These are phyloP conservation scores for Chelonus formosanus DNA, from an alignment of 2,888 invertebrate species.

Conservation along the genomic window DNA sequence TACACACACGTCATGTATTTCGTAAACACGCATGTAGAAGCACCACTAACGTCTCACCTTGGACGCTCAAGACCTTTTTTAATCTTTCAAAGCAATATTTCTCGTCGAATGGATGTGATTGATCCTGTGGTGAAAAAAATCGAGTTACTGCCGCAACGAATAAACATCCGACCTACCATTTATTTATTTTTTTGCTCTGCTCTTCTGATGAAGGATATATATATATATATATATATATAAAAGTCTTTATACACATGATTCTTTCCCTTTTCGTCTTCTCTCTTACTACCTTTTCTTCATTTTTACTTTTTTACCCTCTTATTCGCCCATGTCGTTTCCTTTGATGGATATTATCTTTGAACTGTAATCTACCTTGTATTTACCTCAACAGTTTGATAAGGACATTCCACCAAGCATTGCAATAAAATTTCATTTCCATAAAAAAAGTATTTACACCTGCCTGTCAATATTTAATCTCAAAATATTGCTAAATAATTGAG, in stretches of 20 bases:
- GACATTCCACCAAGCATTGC: conserved; percentile 9
- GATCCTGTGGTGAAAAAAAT: conserved; percentile 23
- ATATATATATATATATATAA: conserved; percentile 1
- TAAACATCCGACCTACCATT: conserved; percentile 26
- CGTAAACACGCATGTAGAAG: conserved; percentile 28
- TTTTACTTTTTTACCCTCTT: conserved; percentile 25
- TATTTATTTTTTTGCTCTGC: conserved; percentile 19
- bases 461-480: too few species aligned
- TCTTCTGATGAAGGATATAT: conserved; percentile 1
- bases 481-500: too few species aligned
- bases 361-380: conserved; percentile 42
- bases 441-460: background rate
- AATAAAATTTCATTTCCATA: too few species aligned
- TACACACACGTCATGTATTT: conserved; percentile 31
- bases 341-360: conserved; percentile 43
- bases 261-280: conserved; percentile 19
- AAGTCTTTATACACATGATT: conserved; percentile 8
- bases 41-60: conserved; percentile 23
- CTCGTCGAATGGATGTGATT: conserved; percentile 22
- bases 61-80: background rate
- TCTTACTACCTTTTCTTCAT: conserved; percentile 18
- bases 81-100: conserved; percentile 19
- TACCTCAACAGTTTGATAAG: conserved; percentile 29
- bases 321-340: conserved; percentile 33
- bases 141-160: conserved; percentile 23